Evolutionary conservation across 2,888 invertebrate genomes (phyloP).

Genomic region (Neoaliturus tenellus): DNA sequence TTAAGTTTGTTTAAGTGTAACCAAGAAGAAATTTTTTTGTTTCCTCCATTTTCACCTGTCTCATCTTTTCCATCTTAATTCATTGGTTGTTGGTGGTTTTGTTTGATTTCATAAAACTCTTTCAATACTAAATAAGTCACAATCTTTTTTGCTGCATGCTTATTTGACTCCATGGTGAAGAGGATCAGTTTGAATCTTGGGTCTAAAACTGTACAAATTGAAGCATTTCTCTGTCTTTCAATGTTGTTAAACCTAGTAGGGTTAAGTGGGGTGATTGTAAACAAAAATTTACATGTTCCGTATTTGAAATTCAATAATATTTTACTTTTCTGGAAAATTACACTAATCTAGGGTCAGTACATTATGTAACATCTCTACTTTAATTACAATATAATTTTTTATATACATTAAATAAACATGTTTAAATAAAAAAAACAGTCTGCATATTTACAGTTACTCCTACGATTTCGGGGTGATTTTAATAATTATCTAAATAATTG

Average conservation of each 20-base stretch:
- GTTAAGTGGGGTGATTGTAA: not conserved
- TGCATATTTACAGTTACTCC: too few relatives aligned
- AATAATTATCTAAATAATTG: too few relatives aligned
- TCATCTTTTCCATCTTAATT: not conserved
- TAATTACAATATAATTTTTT: too few relatives aligned
- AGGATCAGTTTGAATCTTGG: slow-evolving; percentile 60
- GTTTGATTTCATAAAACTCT: not conserved
- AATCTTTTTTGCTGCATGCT: not conserved
- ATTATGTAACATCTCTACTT: too few relatives aligned
- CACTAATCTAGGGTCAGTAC: too few relatives aligned
- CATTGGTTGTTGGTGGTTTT: not conserved
- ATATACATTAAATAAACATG: too few relatives aligned
- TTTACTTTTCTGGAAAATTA: too few relatives aligned
- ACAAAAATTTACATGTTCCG: not conserved
- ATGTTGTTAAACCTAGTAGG: not conserved
- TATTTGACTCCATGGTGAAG: slow-evolving; percentile 49
- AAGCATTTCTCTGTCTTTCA: slow-evolving; percentile 57
- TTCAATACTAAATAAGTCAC: slow-evolving; percentile 20
- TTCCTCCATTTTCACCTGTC: not conserved
- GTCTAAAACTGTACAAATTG: slow-evolving; percentile 62
- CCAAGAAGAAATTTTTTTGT: not conserved
- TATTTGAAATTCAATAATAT: not conserved
- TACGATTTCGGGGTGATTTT: too few relatives aligned
- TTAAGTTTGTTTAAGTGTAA: not conserved
- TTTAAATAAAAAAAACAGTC: too few relatives aligned